Evolutionary conservation across 2,888 invertebrate genomes (phyloP), one percentile per base, ranked within the genome.

Genomic region (Iselma pallidipennis): DNA sequence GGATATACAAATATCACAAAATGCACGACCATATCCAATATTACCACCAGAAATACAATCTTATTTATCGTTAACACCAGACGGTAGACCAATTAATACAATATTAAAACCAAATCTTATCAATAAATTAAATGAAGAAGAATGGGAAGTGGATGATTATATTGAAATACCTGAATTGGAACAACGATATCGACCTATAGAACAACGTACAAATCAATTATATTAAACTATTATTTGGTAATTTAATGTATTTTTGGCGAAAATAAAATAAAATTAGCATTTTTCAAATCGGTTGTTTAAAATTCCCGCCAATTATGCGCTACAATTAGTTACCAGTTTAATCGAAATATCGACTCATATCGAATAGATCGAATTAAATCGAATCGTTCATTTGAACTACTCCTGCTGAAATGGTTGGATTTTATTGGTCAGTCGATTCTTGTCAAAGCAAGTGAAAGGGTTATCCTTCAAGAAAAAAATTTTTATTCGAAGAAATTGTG

Each of bases 111-210:
- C 86, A 2, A 84, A 83, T 0, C 78, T 82, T 31, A 75, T 83
- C n/a, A 80, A 81, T 3, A 83, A 83, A 4, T 85, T 85, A 50
- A 81, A 83, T 0, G 87, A 87, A 63, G 80, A 83, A 52, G 85
- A 87, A 66, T 90, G 90, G 90, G 86, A 87, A 73, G 88, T 87
- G 37, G 78, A 85, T 19, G 91, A 91, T 80, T 91, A 90, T 74
- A 78, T 90, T 2, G 88, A 89, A 68, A 74, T 90, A 63, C 83
- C 85, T 0, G 69, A 70, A 51, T 63, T 72, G 37, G 67, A 57
- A 37, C 63, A 66, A 23, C 59, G 59, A 42, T 58, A 58, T 29
- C 12, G 7, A 9, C 14, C 16, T 14, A 1, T 16, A 2, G 1
- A 9, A 0, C 5, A 16, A 7, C 37, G 16, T 14, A 16, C 5